Evolutionary conservation across 2,888 invertebrate genomes (phyloP).

Genomic region (Caenorhabditis sp.): DNA sequence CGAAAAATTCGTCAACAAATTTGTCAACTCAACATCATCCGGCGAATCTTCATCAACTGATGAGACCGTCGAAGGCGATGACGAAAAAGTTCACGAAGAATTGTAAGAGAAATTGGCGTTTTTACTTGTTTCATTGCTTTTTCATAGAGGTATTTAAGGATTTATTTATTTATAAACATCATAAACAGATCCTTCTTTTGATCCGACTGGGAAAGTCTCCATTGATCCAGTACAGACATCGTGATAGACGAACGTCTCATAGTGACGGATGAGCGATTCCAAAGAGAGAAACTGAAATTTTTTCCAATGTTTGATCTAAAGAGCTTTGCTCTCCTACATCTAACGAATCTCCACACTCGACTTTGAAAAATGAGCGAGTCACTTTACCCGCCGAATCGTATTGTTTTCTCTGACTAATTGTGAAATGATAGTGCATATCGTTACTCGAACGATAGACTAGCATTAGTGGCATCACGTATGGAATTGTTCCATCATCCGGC

Average conservation of each 20-base stretch:
- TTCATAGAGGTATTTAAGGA: neutral
- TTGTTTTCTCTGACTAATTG: slow-evolving; percentile 8
- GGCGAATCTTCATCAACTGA: slow-evolving; percentile 17
- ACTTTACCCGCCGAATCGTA: slow-evolving; percentile 4
- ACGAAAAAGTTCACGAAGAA: slow-evolving; percentile 19
- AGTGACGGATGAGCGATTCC: slow-evolving; percentile 17
- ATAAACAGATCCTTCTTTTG: neutral
- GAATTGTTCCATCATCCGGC: slow-evolving; percentile 14
- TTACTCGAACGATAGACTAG: slow-evolving; percentile 18
- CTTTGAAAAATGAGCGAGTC: slow-evolving; percentile 7
- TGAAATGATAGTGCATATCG: slow-evolving; percentile 11
- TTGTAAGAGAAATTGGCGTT: slow-evolving; percentile 10
- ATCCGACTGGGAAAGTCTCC: slow-evolving; percentile 18
- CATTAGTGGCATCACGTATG: slow-evolving; percentile 11
- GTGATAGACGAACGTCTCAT: slow-evolving; percentile 22
- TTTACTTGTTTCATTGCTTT: neutral
- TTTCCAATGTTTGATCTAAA: neutral
- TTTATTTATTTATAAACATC: slow-evolving; percentile 71
- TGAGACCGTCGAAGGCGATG: neutral
- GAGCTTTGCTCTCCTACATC: neutral
- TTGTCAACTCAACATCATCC: neutral
- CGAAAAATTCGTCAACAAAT: slow-evolving; percentile 80
- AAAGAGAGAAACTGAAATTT: slow-evolving; percentile 15
- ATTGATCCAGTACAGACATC: slow-evolving; percentile 11
- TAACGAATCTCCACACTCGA: slow-evolving; percentile 12